Conservation (phyloP, 2,888 invertebrate genomes). For the Dendrolimus pini region DNA sequence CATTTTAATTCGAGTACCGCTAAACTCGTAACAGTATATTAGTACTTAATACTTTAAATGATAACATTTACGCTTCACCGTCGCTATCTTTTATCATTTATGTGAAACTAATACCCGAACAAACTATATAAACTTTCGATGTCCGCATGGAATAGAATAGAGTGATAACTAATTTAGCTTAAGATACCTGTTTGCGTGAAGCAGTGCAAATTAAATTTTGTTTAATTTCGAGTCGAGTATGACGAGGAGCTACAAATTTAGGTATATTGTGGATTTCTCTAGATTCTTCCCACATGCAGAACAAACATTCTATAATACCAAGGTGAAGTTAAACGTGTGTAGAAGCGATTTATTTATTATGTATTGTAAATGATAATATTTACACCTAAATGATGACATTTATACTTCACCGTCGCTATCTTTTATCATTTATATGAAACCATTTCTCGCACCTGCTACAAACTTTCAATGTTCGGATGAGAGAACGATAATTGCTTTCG, state of each 20-base stretch:
- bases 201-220: slow-evolving; percentile 64
- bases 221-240: slow-evolving; percentile 24
- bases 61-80: too few species aligned
- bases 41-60: too few species aligned
- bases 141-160: slow-evolving; percentile 60
- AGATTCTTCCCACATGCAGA: too few species aligned
- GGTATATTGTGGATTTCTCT: too few species aligned
- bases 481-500: slow-evolving; percentile 70
- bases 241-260: background rate
- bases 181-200: slow-evolving; percentile 57
- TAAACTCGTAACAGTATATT: too few species aligned
- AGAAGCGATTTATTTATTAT: too few species aligned
- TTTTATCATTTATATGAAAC: slow-evolving; percentile 18
- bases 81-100: slow-evolving; percentile 25
- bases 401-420: slow-evolving; percentile 17
- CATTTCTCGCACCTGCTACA: slow-evolving; percentile 63
- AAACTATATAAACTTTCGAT: slow-evolving; percentile 67
- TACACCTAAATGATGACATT: too few species aligned
- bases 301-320: too few species aligned
- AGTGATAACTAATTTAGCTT: slow-evolving; percentile 70
- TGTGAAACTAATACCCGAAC: slow-evolving; percentile 46
- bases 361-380: too few species aligned
- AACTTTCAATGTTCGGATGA: slow-evolving; percentile 65
- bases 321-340: too few species aligned
- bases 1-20: too few species aligned